These are phyloP conservation scores for Mus caroli DNA, from an alignment of 2,797 vertebrate species.

Conservation along the genomic window DNA sequence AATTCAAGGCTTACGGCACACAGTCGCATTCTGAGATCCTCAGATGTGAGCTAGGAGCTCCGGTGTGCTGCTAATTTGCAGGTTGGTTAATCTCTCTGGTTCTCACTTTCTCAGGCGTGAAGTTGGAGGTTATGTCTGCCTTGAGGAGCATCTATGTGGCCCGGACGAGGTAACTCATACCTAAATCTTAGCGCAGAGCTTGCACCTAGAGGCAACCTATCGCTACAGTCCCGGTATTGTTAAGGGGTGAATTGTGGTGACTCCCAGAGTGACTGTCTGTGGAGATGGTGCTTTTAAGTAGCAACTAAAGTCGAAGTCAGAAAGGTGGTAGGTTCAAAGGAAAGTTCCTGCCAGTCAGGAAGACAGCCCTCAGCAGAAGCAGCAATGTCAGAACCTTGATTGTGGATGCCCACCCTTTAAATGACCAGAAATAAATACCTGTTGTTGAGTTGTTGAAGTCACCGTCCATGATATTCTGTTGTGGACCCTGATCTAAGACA, in stretches of 20 bases:
- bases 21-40: background rate
- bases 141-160: background rate
- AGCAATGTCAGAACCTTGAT: background rate
- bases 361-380: background rate
- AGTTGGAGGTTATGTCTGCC: background rate
- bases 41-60: background rate
- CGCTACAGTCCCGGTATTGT: background rate
- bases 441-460: background rate
- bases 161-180: rapidly evolving
- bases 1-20: rapidly evolving
- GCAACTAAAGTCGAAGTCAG: background rate
- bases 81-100: background rate
- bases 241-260: background rate
- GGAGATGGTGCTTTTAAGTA: background rate
- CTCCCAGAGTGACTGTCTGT: background rate
- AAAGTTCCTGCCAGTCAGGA: background rate
- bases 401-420: background rate
- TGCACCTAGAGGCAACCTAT: background rate
- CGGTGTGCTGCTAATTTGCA: background rate
- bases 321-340: background rate
- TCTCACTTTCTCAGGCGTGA: background rate
- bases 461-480: background rate
- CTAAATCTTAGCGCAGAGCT: rapidly evolving
- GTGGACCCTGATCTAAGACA: background rate
- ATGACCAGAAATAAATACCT: background rate